Percentiles rank a stretch among this genome's conserved stretches.
Conservation (phyloP, 2,113 vertebrate species). For the Monopterus albus region DNA sequence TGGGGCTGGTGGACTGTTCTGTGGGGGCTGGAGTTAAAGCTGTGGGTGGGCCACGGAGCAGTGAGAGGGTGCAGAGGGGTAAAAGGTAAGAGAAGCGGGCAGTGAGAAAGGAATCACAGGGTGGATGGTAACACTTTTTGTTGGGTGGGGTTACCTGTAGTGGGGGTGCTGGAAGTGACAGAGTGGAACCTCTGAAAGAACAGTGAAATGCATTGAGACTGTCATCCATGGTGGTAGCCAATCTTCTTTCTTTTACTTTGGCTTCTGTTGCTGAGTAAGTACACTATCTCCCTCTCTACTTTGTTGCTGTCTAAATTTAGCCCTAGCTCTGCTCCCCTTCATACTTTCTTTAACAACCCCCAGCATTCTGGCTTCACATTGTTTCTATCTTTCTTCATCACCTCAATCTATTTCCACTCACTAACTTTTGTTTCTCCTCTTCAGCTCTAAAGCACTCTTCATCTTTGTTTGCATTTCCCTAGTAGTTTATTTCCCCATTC, state of each 20-base stretch:
- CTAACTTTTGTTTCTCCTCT: constrained; percentile 11
- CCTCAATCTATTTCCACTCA: constrained; percentile 32
- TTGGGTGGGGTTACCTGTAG: constrained; percentile 83
- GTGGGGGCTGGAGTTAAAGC: constrained; percentile 53
- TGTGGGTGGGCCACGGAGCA: constrained; percentile 37
- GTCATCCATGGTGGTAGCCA: constrained; percentile 59
- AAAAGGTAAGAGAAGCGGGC: constrained; percentile 48
- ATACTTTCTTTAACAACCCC: constrained; percentile 55
- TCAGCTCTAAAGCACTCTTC: background rate
- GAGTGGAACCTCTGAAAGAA: constrained; percentile 85
- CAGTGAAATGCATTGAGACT: constrained; percentile 82
- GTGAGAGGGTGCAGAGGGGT: constrained; percentile 32
- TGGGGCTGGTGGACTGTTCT: constrained; percentile 30
- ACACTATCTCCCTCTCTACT: constrained; percentile 21
- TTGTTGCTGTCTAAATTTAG: constrained; percentile 54
- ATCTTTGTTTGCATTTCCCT: constrained; percentile 15
- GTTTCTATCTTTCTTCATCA: constrained; percentile 42
- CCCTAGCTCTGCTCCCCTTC: constrained; percentile 30
- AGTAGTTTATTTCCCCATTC: constrained; percentile 1
- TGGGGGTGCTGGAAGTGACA: constrained; percentile 84
- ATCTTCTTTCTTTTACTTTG: constrained; percentile 12
- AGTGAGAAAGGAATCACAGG: constrained; percentile 61
- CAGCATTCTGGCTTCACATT: constrained; percentile 47
- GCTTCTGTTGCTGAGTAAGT: constrained; percentile 32
- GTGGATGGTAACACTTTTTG: constrained; percentile 55